These are phyloP conservation scores for Pampus argenteus DNA, from an alignment of 2,797 vertebrate genomes.

Conservation along the genomic window DNA sequence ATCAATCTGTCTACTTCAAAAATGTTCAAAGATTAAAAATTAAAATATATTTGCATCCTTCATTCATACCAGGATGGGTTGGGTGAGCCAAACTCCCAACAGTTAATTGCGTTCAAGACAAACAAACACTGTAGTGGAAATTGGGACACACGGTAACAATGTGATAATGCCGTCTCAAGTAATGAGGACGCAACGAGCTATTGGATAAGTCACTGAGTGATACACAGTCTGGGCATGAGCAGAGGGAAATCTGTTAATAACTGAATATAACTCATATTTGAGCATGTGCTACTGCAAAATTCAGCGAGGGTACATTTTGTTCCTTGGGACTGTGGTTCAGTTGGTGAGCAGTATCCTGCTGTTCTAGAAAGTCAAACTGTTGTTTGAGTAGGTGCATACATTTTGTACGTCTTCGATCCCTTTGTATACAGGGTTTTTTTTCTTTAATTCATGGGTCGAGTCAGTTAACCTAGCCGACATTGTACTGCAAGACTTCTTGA, in stretches of 20 bases:
- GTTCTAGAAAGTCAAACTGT: constrained; percentile 35
- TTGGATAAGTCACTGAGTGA: constrained; percentile 30
- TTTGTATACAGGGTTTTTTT: neutral
- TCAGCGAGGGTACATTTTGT: constrained; percentile 45
- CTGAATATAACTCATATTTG: constrained; percentile 50
- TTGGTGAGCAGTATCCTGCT: constrained; percentile 38
- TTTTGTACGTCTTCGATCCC: neutral
- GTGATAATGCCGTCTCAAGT: constrained; percentile 44
- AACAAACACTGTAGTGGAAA: constrained; percentile 30
- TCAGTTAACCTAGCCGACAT: constrained; percentile 19
- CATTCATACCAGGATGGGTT: constrained; percentile 8
- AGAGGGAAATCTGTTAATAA: constrained; percentile 48
- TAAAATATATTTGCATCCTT: constrained; percentile 21
- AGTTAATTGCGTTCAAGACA: constrained; percentile 44
- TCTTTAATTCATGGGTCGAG: constrained; percentile 12
- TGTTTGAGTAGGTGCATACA: neutral
- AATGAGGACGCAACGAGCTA: constrained; percentile 21
- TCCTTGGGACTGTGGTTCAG: constrained; percentile 27
- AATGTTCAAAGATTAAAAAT: constrained; percentile 26
- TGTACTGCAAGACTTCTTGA: constrained; percentile 19
- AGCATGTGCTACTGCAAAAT: constrained; percentile 52
- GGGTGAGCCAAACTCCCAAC: constrained; percentile 15
- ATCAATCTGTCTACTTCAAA: constrained; percentile 3
- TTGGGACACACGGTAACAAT: constrained; percentile 34
- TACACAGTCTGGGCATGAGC: constrained; percentile 29